Base-by-base conservation (phyloP, 2,888 invertebrate genomes). In the Nudaria mundana region DNA sequence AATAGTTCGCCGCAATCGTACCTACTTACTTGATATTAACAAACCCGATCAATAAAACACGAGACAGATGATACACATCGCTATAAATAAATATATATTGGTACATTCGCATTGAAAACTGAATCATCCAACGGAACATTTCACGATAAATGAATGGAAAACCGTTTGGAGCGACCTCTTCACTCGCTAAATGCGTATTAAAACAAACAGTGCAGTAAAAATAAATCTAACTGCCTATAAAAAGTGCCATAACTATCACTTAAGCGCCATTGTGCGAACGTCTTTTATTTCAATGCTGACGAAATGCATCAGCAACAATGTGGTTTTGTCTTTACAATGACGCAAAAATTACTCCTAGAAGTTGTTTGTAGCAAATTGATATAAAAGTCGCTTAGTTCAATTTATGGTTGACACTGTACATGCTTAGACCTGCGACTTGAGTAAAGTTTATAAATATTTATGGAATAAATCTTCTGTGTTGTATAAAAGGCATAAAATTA, bases 181-280 rank as follows among this genome's bases (percentile, higher is more conserved):
- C 65, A 76, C 74, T 79, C 71, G 82, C 81, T 73, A 81, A 84
- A 83, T 77, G 72, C 77, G 74, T 81, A 83, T 83, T 86, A 85
- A 87, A 89, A 88, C 88, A 87, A 89, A 88, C 83, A 84, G 74
- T 78, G 85, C 76, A 75, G 81, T 89, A 85, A 88, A 89, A 87
- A 87, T 89, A 88, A 89, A 89, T 89, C 86, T 87, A 87, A 88
- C 83, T 83, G 84, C 83, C 89, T 76, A 88, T 89, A 89, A 89
- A 89, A 85, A 80, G 68, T 82, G 84, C 84, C 85, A 88, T 88
- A 88, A 89, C 88, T 89, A 89, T 89, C 87, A 88, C 87, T 88
- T 87, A 86, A 81, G 77, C 77, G 78, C 72, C 72, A 82, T 84
- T 87, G 76, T 72, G 63, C 56, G 52, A 66, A 66, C 71, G 69